These are phyloP conservation scores for Laspeyria flexula DNA, from an alignment of 2,888 invertebrate genomes.

Conservation along the genomic window DNA sequence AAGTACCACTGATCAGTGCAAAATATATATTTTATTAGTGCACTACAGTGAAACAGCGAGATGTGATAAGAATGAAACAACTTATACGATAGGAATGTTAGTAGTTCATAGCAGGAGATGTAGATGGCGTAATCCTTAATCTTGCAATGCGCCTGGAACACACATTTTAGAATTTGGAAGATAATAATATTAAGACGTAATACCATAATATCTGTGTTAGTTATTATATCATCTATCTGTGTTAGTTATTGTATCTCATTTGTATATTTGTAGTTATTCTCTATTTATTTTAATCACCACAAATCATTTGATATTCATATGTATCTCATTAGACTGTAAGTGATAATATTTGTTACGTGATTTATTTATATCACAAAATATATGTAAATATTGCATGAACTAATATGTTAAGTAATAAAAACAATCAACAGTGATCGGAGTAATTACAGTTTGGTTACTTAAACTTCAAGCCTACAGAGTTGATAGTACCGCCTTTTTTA, in stretches of 20 bases:
- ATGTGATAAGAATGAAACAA: too few relatives aligned
- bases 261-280: background rate
- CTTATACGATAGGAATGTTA: background rate
- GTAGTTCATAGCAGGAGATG: constrained; percentile 4
- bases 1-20: too few relatives aligned
- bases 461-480: too few relatives aligned
- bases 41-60: too few relatives aligned
- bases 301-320: constrained; percentile 14
- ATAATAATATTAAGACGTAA: too few relatives aligned
- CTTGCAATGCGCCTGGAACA: background rate
- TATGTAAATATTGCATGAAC: background rate
- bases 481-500: too few relatives aligned
- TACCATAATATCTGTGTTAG: background rate
- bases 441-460: constrained; percentile 2
- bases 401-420: background rate
- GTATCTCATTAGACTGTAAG: constrained; percentile 49
- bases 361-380: constrained; percentile 1
- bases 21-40: too few relatives aligned
- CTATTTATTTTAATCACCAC: background rate
- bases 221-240: background rate
- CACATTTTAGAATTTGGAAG: too few relatives aligned
- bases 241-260: background rate
- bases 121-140: constrained; percentile 21
- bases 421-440: background rate
- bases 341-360: constrained; percentile 33